Conservation (phyloP, 2,797 vertebrate species). For the Cynopterus sphinx region DNA sequence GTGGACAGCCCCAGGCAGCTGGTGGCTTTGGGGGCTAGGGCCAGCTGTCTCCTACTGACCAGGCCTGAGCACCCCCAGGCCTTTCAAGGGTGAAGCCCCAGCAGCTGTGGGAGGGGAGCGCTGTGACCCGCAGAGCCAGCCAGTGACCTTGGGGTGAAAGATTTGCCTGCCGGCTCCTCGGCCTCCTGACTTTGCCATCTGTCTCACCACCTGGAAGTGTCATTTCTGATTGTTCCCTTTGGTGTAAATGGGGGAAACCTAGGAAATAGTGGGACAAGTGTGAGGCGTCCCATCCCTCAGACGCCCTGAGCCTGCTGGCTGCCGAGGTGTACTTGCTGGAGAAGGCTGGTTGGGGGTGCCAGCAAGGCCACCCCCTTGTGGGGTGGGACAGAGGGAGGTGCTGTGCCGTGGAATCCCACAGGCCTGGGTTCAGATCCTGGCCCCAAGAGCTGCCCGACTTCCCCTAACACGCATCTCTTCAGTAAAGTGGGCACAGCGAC, state of each 20-base stretch:
- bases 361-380: rapidly evolving
- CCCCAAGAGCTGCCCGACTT: neutral
- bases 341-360: neutral
- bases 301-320: neutral
- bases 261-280: neutral
- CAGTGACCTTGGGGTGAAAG: conserved; percentile 66
- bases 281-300: neutral
- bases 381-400: rapidly evolving
- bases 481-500: neutral
- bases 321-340: neutral
- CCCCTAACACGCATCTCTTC: rapidly evolving
- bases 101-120: conserved; percentile 62
- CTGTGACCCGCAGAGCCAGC: neutral
- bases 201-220: conserved; percentile 59
- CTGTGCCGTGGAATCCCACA: neutral
- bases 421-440: neutral
- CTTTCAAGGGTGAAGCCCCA: neutral
- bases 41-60: conserved; percentile 67
- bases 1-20: conserved; percentile 11
- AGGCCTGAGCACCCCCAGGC: conserved; percentile 17
- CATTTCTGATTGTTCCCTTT: neutral
- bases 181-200: conserved; percentile 66
- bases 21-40: neutral
- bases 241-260: neutral
- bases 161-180: neutral